Conservation (phyloP, 2,797 vertebrate genomes). For the Danio jaintianensis region DNA sequence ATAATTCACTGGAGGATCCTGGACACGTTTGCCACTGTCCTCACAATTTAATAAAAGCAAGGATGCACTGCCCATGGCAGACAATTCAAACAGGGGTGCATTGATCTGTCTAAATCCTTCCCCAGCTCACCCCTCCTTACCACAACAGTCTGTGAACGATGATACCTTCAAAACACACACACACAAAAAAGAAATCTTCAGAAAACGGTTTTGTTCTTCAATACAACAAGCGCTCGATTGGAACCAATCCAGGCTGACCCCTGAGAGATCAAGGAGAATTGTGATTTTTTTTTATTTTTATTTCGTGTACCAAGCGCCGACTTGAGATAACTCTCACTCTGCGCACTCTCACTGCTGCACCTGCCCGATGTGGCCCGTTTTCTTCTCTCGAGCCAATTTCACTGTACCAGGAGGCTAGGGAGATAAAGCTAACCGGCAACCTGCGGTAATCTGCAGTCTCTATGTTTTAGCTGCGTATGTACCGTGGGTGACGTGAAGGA, state of each 20-base stretch:
- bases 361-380: constrained; percentile 52
- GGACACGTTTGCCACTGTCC: constrained; percentile 26
- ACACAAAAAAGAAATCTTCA: constrained; percentile 23
- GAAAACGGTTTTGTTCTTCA: constrained; percentile 48
- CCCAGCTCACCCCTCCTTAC: constrained; percentile 40
- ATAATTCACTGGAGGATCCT: constrained; percentile 18
- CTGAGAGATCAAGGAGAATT: constrained; percentile 35
- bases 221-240: constrained; percentile 30
- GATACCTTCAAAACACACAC: constrained; percentile 46
- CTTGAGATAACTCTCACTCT: constrained; percentile 78
- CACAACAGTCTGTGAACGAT: constrained; percentile 40
- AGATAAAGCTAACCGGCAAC: constrained; percentile 74
- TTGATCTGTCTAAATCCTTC: constrained; percentile 54
- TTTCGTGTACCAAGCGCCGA: constrained; percentile 75
- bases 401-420: constrained; percentile 69
- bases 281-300: constrained; percentile 64
- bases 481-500: constrained; percentile 66
- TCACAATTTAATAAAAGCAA: constrained; percentile 27
- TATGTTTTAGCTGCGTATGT: constrained; percentile 59
- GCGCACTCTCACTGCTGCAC: constrained; percentile 5
- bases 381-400: constrained; percentile 67
- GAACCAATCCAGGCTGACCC: constrained; percentile 48
- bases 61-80: constrained; percentile 16
- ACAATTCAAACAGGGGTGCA: constrained; percentile 37
- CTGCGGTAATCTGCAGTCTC: constrained; percentile 75